phyloP scores from a whole-genome alignment of 2,888 invertebrate genomes.

The Deilephila porcellus region DNA sequence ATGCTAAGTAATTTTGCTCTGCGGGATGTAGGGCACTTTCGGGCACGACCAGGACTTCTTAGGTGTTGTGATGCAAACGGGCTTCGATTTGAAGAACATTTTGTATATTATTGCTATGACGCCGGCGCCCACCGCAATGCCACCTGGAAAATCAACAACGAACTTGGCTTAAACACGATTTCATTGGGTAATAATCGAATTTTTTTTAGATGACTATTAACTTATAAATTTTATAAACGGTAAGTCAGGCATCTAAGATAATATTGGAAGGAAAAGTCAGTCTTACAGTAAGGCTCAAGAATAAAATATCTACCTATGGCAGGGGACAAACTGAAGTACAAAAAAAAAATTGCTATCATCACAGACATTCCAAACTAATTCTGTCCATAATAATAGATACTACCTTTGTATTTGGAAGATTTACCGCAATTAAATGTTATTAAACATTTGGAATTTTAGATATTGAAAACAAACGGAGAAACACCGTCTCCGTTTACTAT shows the following conservation, averaged over 20 bases:
- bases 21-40: neutral
- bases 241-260: too few species aligned
- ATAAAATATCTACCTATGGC: too few species aligned
- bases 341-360: too few species aligned
- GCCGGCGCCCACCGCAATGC: neutral
- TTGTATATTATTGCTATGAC: constrained; percentile 9
- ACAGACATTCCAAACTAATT: too few species aligned
- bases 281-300: too few species aligned
- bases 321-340: too few species aligned
- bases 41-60: neutral
- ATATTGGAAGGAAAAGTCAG: too few species aligned
- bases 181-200: too few species aligned
- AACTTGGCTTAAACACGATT: neutral
- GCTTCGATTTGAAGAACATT: constrained; percentile 1
- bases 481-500: neutral
- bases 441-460: neutral
- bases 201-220: too few species aligned
- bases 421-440: neutral
- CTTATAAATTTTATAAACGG: too few species aligned
- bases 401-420: too few species aligned
- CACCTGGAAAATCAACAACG: neutral
- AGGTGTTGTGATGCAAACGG: neutral
- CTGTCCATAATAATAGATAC: too few species aligned
- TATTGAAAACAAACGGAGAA: neutral
- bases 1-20: constrained; percentile 2